Conservation (phyloP, 2,888 invertebrate genomes). For the Synergus itoensis region DNA sequence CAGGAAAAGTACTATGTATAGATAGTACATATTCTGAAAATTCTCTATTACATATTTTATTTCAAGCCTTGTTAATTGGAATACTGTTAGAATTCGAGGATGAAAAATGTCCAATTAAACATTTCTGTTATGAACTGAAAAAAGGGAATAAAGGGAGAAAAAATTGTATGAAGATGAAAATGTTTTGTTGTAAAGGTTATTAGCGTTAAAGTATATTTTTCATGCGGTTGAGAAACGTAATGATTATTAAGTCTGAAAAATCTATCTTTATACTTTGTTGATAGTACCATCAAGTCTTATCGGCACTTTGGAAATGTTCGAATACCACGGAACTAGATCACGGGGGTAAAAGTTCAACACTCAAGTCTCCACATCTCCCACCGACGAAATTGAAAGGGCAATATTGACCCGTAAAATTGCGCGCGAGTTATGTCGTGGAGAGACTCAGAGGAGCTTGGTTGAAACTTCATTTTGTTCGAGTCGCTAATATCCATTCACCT, state of each 20-base stretch:
- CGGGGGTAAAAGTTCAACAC: constrained; percentile 44
- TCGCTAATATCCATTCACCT: constrained; percentile 4
- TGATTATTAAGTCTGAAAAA: not conserved
- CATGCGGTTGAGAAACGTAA: not conserved
- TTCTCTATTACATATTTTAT: too few species aligned
- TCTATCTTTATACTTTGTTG: not conserved
- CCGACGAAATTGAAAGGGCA: constrained; percentile 51
- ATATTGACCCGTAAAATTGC: constrained; percentile 59
- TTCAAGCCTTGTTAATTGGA: too few species aligned
- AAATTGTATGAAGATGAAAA: too few species aligned
- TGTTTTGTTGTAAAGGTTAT: too few species aligned
- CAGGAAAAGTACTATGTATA: too few species aligned
- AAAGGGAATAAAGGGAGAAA: too few species aligned
- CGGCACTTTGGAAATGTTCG: not conserved
- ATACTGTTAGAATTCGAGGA: too few species aligned
- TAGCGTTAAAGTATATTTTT: not conserved
- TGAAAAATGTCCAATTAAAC: too few species aligned
- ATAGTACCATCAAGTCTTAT: not conserved
- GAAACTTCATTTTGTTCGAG: constrained; percentile 2
- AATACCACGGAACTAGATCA: constrained; percentile 37
- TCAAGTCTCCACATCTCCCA: not conserved
- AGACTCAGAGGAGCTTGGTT: not conserved
- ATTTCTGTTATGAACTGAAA: too few species aligned
- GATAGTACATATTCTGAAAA: too few species aligned
- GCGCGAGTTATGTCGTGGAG: constrained; percentile 43